Base-by-base conservation (phyloP, 2,113 vertebrate species). In the Oophaga pumilio region DNA sequence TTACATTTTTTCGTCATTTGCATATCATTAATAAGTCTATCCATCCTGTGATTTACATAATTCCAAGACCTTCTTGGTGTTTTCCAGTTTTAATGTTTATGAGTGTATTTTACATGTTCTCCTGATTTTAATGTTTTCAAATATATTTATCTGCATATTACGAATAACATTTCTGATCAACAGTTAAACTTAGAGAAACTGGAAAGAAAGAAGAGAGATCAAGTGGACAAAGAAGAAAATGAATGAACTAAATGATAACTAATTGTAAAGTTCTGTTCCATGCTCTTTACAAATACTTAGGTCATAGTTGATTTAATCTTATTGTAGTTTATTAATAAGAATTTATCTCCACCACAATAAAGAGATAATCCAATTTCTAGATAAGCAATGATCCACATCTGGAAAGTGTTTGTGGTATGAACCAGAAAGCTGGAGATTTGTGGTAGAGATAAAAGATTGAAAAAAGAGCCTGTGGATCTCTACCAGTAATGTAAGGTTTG, bases 381-480 rank as follows among this genome's bases (percentile, higher is more conserved):
- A 74, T 74, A 74, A 50, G 71, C 71, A 74, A 50, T 74, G 71
- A 49, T 74, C 33, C 71, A 74, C 43, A 20, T 74, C 71, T 74
- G 71, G 71, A 74, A 74, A 74, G 69, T 68, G 64, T n/a, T 73
- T 73, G 69, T 43, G 69, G 69, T 73, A 73, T 22, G 9, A 74
- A 74, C 71, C 43, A 50, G 71, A 10, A 74, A 74, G 22, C 49
- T 74, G 43, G 71, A 74, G 71, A 74, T 74, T 74, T 50, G 71
- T 74, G 43, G 71, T 50, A 49, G 71, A 74, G 71, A 74, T 74
- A 74, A 74, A 74, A 74, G 71, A 73, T 43, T 71, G n/a, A 17
- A 28, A 17, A 28, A 73, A 3, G 28, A 28, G 64, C 18, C 64
- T 12, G 22, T n/a, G 69, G 28, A 49, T 73, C 69, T 73, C 69